Conservation (phyloP, 2,888 invertebrate genomes). For the Mesoligia furuncula region DNA sequence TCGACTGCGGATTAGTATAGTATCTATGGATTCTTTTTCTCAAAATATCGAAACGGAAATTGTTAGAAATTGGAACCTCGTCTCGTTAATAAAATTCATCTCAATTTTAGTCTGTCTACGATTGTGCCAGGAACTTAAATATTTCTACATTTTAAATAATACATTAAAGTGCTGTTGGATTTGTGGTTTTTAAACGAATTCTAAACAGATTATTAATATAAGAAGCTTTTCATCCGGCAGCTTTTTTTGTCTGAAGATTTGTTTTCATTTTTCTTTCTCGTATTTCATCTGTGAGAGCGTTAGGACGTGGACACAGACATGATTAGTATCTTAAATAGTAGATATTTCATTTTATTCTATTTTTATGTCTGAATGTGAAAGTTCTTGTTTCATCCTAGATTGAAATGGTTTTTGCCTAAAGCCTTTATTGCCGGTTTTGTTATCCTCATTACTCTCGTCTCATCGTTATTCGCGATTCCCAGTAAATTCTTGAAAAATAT, state of each 20-base stretch:
- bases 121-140: constrained; percentile 24
- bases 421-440: not conserved
- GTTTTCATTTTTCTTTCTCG: constrained; percentile 21
- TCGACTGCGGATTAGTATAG: not conserved
- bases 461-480: not conserved
- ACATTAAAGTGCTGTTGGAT: constrained; percentile 23
- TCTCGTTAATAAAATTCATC: constrained; percentile 23
- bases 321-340: not conserved
- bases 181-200: constrained; percentile 47
- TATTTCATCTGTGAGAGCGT: not conserved
- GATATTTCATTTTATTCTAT: not conserved
- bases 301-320: not conserved
- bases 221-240: constrained; percentile 12
- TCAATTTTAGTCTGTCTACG: constrained; percentile 24
- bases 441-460: not conserved
- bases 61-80: not conserved
- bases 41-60: not conserved
- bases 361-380: not conserved
- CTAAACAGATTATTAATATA: constrained; percentile 43
- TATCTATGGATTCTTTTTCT: not conserved
- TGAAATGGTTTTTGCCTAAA: not conserved
- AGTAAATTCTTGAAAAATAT: constrained; percentile 12
- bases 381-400: not conserved
- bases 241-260: constrained; percentile 17
- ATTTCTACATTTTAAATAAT: constrained; percentile 25